Base-by-base conservation (phyloP, 2,888 invertebrate genomes). In the Ochropleura leucogaster region DNA sequence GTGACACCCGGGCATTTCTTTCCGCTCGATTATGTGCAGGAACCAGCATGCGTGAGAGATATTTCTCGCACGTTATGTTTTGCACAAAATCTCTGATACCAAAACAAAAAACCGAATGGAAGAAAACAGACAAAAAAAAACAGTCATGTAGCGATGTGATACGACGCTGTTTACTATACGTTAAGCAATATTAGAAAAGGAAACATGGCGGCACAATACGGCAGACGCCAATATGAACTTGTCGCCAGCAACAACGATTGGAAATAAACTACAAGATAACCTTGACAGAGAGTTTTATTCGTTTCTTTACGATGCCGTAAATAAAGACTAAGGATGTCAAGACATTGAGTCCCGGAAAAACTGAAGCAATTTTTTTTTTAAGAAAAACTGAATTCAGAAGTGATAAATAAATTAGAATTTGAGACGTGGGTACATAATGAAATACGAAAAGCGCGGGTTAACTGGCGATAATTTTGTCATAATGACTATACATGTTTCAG, bases 251-350 rank as follows among this genome's bases (percentile, higher is more conserved):
- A 69, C 72, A 77, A 74, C 68, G 78, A 85, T 84, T 79, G 84
- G 73, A 84, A 82, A 82, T 85, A 85, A 86, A 86, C 83, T 84
- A 82, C 77, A 72, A 72, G 63, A 77, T 68, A 84, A 84, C 90
- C 90, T 90, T 89, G 89, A 87, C 88, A 89, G 82, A 88, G 88
- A 89, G 89, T 84, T 88, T 87, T 85, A 85, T 74, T 79, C 68
- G 84, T 65, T 85, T 83, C 63, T 91, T 90, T 84, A 87, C 84
- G 80, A 77, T 47, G 69, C 30, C 74, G 57, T 79, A 84, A 84
- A 84, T 74, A 73, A 69, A 42, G 57, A 73, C 20, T 75, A 83
- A 73, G 82, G 82, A 79, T 83, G 74, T 68, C 81, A 44, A 71
- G 8, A 64, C 20, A 49, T 68, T 49, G 14, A 79, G 18, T 57